Evolutionary conservation across 2,888 invertebrate species (phyloP), one percentile per base, ranked within the genome.

Genomic region (Bellardia bayeri): DNA sequence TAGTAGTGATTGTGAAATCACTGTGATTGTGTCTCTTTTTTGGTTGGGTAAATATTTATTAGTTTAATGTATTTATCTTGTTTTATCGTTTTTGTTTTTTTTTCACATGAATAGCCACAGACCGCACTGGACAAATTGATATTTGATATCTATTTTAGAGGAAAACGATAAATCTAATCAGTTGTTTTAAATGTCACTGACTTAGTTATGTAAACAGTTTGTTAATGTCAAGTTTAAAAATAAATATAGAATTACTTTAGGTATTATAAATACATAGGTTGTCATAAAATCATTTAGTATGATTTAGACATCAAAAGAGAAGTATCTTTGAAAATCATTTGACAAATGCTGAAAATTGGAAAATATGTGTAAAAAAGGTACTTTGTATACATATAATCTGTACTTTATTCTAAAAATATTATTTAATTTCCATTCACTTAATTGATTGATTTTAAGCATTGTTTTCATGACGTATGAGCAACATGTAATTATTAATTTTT

Each of bases 1-100:
- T 14, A 75, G 54, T 75, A 76, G 45, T 23, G 23, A 23, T 23
- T 76, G 76, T 71, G 76, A 64, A 64, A 49, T 81, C 71, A 69
- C 16, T 56, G 40, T 11, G 37, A 51, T 45, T 80, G 37, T 71
- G 6, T 49, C 3, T 40, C n/a, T 13, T 30, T 9, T 80, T 40
- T 8, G 45, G 45, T 51, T 3, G 13, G 37, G 68, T 23, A 76
- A 61, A 75, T 68, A 7, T 76, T 64, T 71, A 72, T 83, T 54
- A 51, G 61, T 61, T 58, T 61, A 58, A n/a, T 49, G 16, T 33
- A 79, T 79, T 40, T 42, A 45, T 69, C 45, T 45, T 69, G 45
- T 66, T 68, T 56, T 79, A 11, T 33, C 23, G 14, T 6, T 14
- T 78, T 23, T n/a, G 11, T 0, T 16, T 8, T n/a, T 68, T 78